Evolutionary conservation across 2,797 vertebrate genomes (phyloP), one percentile per base, ranked within the genome.

Genomic region (Ammospiza maritima): DNA sequence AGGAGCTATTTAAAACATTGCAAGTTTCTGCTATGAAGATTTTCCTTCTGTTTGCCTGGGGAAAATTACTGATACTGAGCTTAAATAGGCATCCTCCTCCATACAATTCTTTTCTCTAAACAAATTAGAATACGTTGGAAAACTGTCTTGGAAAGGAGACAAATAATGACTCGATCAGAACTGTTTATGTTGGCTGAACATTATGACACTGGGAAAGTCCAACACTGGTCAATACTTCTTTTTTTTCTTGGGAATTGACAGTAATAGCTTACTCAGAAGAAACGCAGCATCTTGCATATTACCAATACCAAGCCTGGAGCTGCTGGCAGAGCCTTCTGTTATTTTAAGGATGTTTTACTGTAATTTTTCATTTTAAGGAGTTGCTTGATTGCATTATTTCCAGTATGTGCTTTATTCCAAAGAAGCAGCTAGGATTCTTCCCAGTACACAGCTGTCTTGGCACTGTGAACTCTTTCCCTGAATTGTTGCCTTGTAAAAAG

Each of bases 401-500:
- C 90, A 91, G 78, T 78, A 84, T 83, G 61, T 67, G 54, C 65
- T 92, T 93, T 91, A 88, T 95, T 95, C 96, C 95, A 93, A 85
- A 96, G 75, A 85, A 95, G 94, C 78, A 85, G 83, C 92, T 95
- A 85, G 65, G 81, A 89, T 87, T 56, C 84, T 96, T 94, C 93
- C 90, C 86, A 73, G 74, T 71, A 85, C 93, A 94, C 94, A 96
- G 95, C 91, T 96, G 96, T 93, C 96, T 96, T 94, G 95, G 96
- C 95, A 87, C 67, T 32, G 65, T 14, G 40, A 94, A 75, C 74
- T 74, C 93, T 67, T 64, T 58, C 66, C 80, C 67, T 96, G 96
- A 96, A 85, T 95, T 96, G 95, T 91, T 94, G 95, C 89, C 92
- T 92, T 96, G 96, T 96, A 96, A 97, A 97, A 97, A 90, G 19